Conservation (phyloP, 2,113 vertebrate species). For the Peromyscus californicus region DNA sequence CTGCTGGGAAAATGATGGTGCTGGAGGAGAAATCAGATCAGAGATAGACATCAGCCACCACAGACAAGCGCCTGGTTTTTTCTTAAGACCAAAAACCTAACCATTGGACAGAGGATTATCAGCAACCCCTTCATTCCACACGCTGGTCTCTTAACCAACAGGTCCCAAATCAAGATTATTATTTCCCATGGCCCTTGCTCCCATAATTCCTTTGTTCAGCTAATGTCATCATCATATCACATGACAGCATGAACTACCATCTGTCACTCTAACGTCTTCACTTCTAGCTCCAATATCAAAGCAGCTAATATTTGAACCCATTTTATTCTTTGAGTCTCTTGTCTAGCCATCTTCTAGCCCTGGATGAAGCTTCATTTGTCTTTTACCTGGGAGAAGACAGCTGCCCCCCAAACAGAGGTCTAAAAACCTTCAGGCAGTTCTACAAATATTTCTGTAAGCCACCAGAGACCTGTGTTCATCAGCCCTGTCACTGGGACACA, state of each 20-base stretch:
- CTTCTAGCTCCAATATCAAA: background rate
- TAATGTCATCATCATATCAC: background rate
- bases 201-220: background rate
- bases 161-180: background rate
- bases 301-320: background rate
- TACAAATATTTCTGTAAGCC: background rate
- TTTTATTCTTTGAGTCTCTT: background rate
- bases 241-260: background rate
- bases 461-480: background rate
- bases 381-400: background rate
- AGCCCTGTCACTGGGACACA: background rate
- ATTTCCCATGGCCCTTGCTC: background rate
- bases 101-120: background rate
- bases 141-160: background rate
- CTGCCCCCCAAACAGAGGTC: background rate
- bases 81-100: background rate
- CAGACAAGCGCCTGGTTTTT: background rate
- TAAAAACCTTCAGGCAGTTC: background rate
- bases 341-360: background rate
- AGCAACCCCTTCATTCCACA: background rate
- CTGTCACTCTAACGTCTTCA: background rate
- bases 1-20: background rate
- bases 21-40: background rate
- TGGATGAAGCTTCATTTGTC: background rate
- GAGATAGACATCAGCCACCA: background rate